Base-by-base conservation (phyloP, 2,113 vertebrate genomes). In the Neolamprologus modestus region DNA sequence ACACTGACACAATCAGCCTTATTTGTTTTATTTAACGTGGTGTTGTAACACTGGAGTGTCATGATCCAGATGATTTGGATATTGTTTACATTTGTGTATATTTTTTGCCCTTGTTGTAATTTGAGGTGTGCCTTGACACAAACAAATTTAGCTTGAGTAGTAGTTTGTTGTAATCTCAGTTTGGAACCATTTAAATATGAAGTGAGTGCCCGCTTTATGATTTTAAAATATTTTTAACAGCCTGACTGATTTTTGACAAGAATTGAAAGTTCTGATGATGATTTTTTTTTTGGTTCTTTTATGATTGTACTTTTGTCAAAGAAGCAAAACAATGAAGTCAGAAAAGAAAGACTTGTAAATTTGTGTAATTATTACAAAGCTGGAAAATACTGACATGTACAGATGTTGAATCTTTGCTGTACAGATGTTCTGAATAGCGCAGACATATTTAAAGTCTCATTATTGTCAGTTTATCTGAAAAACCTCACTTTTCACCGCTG, bases 281-380 rank as follows among this genome's bases (percentile, higher is more conserved):
- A 21, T 21, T 63, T 55, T 21, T 55, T 21, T 40, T 16, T 63
- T 83, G 33, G 71, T 45, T 73, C 50, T 66, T 76, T 82, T 84
- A 33, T 26, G 19, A 50, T 82, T 73, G 85, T 84, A 79, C 66
- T 92, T 92, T 92, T 81, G 76, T 90, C 83, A 81, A 86, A 91
- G 45, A 45, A 55, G 54, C 55, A 53, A 47, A 91, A 76, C n/a
- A 50, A 16, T 4, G 16, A 86, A 85, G 85, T 92, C 45, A 14
- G 50, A 54, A 76, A 33, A 84, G 37, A 35, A 35, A 81, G 81
- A 88, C 82, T 76, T 94, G 92, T 94, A 94, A 88, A 93, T 93
- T 88, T 92, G 55, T 95, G 91, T 94, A 93, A 91, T 89, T 89
- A 94, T 88, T 90, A 84, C 82, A 90, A 85, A 90, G 86, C 90